These are phyloP conservation scores for Trichosurus vulpecula DNA, from an alignment of 2,797 vertebrate species.

Conservation along the genomic window DNA sequence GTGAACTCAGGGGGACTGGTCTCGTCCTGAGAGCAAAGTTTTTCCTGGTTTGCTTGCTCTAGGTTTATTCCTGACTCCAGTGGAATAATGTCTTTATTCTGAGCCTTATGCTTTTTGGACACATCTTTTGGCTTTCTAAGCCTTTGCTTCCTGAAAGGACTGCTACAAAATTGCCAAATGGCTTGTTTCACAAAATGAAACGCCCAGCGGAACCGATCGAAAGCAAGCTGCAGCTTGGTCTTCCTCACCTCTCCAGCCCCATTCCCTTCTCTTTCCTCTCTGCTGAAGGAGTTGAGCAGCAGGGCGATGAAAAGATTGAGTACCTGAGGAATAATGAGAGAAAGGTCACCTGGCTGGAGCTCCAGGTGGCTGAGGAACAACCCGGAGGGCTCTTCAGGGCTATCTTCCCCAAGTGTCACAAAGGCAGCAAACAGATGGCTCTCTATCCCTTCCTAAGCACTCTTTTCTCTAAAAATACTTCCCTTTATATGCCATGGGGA, in stretches of 20 bases:
- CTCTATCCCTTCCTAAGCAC: neutral
- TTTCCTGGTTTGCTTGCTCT: neutral
- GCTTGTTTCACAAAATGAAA: conserved; percentile 81
- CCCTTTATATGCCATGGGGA: neutral
- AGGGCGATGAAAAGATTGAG: conserved; percentile 96
- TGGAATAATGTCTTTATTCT: conserved; percentile 7
- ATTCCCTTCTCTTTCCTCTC: conserved; percentile 85
- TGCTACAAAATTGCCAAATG: conserved; percentile 74
- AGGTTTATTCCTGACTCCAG: conserved; percentile 24
- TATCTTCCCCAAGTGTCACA: conserved; percentile 27
- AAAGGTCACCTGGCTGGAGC: neutral
- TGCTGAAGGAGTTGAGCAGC: conserved; percentile 94
- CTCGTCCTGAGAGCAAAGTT: neutral
- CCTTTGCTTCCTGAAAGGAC: conserved; percentile 19
- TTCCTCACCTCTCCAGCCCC: conserved; percentile 88
- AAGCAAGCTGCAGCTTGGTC: conserved; percentile 91
- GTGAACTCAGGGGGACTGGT: neutral
- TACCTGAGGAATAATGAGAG: conserved; percentile 83
- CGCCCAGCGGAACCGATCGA: conserved; percentile 85
- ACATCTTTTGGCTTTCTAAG: conserved; percentile 81
- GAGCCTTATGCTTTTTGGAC: neutral
- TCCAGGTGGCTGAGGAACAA: conserved; percentile 8
- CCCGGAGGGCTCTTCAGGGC: neutral
- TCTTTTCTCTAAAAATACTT: neutral
- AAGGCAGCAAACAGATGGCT: conserved; percentile 10